These are phyloP conservation scores for Cuculus canorus DNA, from an alignment of 2,797 vertebrate species.

Conservation along the genomic window DNA sequence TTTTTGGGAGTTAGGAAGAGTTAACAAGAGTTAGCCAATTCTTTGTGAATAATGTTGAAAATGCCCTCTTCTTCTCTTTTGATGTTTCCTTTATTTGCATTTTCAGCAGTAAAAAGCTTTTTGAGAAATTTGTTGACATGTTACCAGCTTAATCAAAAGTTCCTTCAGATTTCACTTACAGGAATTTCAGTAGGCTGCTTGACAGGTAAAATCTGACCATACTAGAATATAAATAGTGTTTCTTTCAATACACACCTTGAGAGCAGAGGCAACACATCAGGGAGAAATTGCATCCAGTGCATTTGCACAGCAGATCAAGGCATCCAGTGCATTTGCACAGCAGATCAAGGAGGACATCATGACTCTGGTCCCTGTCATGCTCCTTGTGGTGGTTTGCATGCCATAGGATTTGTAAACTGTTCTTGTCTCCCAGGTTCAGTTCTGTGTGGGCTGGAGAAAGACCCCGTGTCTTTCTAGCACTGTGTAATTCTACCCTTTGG, in stretches of 20 bases:
- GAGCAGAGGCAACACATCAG: background rate
- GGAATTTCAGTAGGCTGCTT: background rate
- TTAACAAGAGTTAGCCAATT: background rate
- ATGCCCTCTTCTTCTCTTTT: background rate
- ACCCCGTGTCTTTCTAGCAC: background rate
- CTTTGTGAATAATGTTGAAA: background rate
- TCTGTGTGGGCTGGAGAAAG: background rate
- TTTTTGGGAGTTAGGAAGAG: background rate
- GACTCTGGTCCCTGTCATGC: background rate
- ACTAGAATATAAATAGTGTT: background rate
- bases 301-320: background rate
- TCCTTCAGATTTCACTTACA: background rate
- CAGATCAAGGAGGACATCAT: background rate
- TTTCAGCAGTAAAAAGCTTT: background rate
- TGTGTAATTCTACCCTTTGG: background rate
- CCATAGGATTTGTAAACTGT: background rate
- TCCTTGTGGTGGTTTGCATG: background rate
- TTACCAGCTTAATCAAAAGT: background rate
- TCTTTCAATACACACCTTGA: background rate
- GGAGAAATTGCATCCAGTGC: background rate
- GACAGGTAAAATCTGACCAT: background rate
- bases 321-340: background rate
- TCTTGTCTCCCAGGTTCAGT: background rate
- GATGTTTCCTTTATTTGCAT: background rate
- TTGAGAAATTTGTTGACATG: background rate